Conservation (phyloP, 2,888 invertebrate species). For the Epirrhoe tristata region DNA sequence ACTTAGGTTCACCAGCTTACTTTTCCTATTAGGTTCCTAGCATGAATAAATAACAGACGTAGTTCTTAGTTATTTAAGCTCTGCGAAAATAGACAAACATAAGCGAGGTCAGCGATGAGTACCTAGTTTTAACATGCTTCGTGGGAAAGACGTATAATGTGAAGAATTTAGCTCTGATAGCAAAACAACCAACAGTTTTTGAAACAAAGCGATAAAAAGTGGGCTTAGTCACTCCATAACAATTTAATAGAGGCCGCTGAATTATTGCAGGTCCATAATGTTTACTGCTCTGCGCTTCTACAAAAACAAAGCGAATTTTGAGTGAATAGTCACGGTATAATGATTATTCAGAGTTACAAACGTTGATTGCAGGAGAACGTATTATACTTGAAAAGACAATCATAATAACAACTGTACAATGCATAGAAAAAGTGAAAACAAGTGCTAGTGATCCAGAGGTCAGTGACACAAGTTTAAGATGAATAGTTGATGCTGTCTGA, state of each 20-base stretch:
- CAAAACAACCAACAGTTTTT: background rate
- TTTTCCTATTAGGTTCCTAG: background rate
- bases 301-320: slow-evolving; percentile 3
- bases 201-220: slow-evolving; percentile 11
- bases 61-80: background rate
- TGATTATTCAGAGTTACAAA: no score
- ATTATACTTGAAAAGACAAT: background rate
- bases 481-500: slow-evolving; percentile 62
- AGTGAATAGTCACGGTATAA: background rate
- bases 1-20: background rate
- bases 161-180: background rate
- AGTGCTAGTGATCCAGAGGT: slow-evolving; percentile 11
- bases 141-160: background rate
- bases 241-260: slow-evolving; percentile 13
- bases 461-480: slow-evolving; percentile 38
- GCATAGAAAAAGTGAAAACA: slow-evolving; percentile 19
- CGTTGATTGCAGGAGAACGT: background rate
- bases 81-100: no score
- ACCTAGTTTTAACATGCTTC: background rate
- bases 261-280: slow-evolving; percentile 13
- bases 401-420: slow-evolving; percentile 6
- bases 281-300: slow-evolving; percentile 3
- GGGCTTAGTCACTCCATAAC: slow-evolving; percentile 1
- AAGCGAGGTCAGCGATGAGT: background rate
- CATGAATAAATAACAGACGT: background rate